Percentiles rank a stretch among this genome's conserved stretches.
Conservation (phyloP, 2,113 vertebrate genomes). For the Notechis scutatus region DNA sequence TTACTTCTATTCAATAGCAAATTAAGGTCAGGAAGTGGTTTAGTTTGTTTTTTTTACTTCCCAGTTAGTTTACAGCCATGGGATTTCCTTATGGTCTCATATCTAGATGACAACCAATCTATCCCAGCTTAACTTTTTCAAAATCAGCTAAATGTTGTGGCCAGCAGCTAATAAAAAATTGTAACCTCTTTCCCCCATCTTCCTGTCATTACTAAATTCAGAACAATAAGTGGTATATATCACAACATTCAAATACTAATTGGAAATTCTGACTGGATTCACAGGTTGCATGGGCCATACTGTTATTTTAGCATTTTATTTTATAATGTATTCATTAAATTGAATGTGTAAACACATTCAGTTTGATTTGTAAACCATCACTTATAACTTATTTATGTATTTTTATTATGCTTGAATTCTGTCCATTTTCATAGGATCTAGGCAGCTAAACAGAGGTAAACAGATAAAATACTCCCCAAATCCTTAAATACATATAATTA, state of each 20-base stretch:
- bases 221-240: neutral
- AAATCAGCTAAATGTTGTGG: neutral
- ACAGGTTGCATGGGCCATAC: neutral
- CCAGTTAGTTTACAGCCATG: neutral
- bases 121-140: neutral
- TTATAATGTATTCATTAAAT: neutral
- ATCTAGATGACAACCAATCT: neutral
- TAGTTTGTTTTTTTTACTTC: neutral
- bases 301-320: neutral
- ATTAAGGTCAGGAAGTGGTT: neutral
- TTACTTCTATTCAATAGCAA: neutral
- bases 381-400: neutral
- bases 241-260: neutral
- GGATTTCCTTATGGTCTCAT: neutral
- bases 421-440: neutral
- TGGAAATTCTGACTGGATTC: neutral
- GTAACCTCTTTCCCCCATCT: neutral
- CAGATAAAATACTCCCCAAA: neutral
- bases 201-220: neutral
- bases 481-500: neutral
- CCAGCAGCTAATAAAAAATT: neutral
- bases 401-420: neutral
- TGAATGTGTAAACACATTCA: neutral
- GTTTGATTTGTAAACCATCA: neutral
- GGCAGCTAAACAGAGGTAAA: neutral